These are phyloP conservation scores for Seriola aureovittata DNA, from an alignment of 2,113 vertebrate species.

Conservation along the genomic window DNA sequence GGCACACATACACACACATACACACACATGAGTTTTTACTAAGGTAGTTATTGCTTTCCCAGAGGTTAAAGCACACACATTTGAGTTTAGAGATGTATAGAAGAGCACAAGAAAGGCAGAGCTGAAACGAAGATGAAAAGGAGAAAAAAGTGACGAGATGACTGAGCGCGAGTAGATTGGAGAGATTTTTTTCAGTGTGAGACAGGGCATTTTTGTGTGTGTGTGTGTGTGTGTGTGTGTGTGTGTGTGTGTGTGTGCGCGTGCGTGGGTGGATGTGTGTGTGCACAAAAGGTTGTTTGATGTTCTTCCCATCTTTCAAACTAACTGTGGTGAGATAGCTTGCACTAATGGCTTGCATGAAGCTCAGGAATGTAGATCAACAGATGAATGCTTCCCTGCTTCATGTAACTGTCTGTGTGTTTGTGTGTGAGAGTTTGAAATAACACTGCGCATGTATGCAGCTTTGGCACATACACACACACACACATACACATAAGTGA, in stretches of 20 bases:
- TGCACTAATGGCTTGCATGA: conserved; percentile 61
- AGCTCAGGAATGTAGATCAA: conserved; percentile 77
- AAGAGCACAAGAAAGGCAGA: conserved; percentile 25
- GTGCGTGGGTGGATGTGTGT: conserved; percentile 3
- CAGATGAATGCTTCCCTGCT: conserved; percentile 59
- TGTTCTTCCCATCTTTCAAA: conserved; percentile 57
- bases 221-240: background rate
- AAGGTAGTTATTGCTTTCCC: conserved; percentile 36
- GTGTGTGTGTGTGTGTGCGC: background rate
- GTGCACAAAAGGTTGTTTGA: conserved; percentile 37
- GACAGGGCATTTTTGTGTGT: background rate
- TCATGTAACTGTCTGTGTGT: conserved; percentile 42
- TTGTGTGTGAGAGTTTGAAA: conserved; percentile 18
- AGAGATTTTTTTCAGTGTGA: conserved; percentile 10
- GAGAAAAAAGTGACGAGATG: conserved; percentile 16
- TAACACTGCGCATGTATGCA: conserved; percentile 13
- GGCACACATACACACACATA: background rate
- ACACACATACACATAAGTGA: conserved; percentile 9
- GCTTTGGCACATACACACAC: background rate
- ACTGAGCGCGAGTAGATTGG: conserved; percentile 15
- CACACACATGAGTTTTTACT: conserved; percentile 21
- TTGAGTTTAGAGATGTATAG: conserved; percentile 35
- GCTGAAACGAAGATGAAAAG: conserved; percentile 50
- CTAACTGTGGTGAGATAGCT: conserved; percentile 41
- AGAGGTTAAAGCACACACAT: conserved; percentile 34